Evolutionary conservation across 2,888 invertebrate species (phyloP).

Genomic region (Morpho achilles): DNA sequence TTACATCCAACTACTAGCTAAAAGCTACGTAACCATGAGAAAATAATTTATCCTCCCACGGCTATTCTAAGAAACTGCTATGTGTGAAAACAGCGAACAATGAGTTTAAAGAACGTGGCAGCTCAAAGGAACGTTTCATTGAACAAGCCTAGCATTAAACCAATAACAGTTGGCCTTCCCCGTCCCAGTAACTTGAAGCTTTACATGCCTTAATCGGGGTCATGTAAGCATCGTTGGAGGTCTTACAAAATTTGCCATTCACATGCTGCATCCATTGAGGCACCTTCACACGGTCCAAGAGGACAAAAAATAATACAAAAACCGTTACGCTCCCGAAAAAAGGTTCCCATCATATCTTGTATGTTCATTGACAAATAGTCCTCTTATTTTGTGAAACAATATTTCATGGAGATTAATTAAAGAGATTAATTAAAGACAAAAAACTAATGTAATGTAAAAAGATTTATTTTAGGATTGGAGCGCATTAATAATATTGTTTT

Average conservation of each 20-base stretch:
- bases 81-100: conserved; percentile 67
- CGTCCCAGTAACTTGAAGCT: conserved; percentile 31
- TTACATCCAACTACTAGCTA: background rate
- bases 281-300: conserved; percentile 73
- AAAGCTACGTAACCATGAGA: conserved; percentile 21
- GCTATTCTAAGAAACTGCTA: conserved; percentile 31
- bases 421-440: too few species aligned
- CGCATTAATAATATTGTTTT: too few species aligned
- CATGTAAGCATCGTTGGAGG: conserved; percentile 35
- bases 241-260: conserved; percentile 49
- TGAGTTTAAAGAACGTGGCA: conserved; percentile 49
- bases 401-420: too few species aligned
- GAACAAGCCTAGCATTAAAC: conserved; percentile 50
- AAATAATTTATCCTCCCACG: conserved; percentile 33
- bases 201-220: conserved; percentile 25
- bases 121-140: conserved; percentile 66
- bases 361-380: conserved; percentile 65
- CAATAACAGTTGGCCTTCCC: conserved; percentile 42
- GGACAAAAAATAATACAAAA: conserved; percentile 77
- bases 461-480: too few species aligned
- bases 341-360: conserved; percentile 68
- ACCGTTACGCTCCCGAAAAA: conserved; percentile 75
- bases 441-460: too few species aligned
- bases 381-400: too few species aligned
- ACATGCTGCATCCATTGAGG: conserved; percentile 72